phyloP scores from a whole-genome alignment of 2,888 invertebrate species.

The Lasioglossum figueresi region DNA sequence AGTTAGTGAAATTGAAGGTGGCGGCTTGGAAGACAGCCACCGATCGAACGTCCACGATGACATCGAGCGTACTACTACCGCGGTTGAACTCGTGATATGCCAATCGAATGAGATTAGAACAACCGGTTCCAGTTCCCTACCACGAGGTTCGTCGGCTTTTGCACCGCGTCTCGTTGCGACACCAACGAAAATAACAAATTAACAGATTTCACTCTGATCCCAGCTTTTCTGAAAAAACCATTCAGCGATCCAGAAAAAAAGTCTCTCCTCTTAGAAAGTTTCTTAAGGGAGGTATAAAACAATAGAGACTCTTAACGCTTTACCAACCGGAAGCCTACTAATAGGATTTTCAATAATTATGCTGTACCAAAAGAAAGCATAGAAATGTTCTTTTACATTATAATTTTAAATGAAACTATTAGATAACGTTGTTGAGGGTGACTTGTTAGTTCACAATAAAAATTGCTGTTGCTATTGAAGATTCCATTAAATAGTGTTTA shows the following conservation, averaged over 20 bases:
- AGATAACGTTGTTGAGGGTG: no score
- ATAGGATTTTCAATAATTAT: no score
- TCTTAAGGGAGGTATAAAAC: no score
- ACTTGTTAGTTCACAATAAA: no score
- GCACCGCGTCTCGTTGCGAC: slow-evolving; percentile 17
- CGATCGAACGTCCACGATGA: slow-evolving; percentile 62
- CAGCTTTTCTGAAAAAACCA: not conserved
- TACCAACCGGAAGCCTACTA: no score
- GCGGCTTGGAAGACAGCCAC: slow-evolving; percentile 26
- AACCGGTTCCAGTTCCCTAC: slow-evolving; percentile 71
- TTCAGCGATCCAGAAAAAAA: not conserved
- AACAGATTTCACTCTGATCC: not conserved
- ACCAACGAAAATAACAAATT: slow-evolving; percentile 25
- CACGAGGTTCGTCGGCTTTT: slow-evolving; percentile 59
- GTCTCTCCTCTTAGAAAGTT: no score
- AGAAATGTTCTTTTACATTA: no score
- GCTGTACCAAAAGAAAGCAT: no score
- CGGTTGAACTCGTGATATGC: slow-evolving; percentile 63
- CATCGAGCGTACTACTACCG: slow-evolving; percentile 70
- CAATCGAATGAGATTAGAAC: slow-evolving; percentile 68
- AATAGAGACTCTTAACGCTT: no score
- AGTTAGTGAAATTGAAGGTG: not conserved
- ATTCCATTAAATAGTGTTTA: no score
- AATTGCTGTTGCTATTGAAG: no score
- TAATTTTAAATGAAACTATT: no score